A percentile compares a stretch with the other conserved stretches of the same genome.
Evolutionary conservation across 2,888 invertebrate genomes (phyloP).

Genomic region (Pollenia angustigena): DNA sequence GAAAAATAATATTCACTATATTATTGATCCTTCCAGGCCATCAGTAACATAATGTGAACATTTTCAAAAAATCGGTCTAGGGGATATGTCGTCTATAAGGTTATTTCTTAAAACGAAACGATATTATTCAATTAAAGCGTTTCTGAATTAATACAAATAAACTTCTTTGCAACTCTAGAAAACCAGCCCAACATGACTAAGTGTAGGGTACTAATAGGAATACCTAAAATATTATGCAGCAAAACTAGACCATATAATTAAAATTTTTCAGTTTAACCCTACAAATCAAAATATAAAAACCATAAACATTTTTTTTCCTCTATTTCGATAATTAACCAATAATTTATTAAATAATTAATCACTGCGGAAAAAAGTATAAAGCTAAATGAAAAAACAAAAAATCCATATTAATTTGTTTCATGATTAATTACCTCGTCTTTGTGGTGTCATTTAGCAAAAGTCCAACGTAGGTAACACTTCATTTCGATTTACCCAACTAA

Average conservation of each 20-base stretch:
- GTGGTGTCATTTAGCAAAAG: conserved; percentile 48
- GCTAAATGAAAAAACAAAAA: conserved; percentile 16
- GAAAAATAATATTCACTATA: too few relatives aligned
- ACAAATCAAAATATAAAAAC: background rate
- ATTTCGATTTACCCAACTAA: conserved; percentile 31
- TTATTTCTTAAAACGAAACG: too few relatives aligned
- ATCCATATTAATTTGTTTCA: conserved; percentile 52
- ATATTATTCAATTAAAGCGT: too few relatives aligned
- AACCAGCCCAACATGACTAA: too few relatives aligned
- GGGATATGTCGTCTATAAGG: too few relatives aligned
- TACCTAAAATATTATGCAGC: background rate
- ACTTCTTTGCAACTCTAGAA: too few relatives aligned
- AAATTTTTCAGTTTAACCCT: conserved; percentile 15
- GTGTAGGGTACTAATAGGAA: too few relatives aligned
- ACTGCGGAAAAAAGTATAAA: conserved; percentile 25
- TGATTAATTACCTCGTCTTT: conserved; percentile 60
- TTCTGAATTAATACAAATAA: too few relatives aligned
- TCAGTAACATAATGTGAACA: too few relatives aligned
- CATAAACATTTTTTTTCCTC: conserved; percentile 22
- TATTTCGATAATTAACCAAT: conserved; percentile 58
- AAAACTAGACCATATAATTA: conserved; percentile 57
- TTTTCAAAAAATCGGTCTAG: too few relatives aligned
- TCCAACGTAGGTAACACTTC: conserved; percentile 32
- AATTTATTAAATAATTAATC: conserved; percentile 59
- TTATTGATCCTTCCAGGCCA: too few relatives aligned